Conservation (phyloP, 1,140 invertebrate genomes). For the Gonatopus flavifemur region DNA sequence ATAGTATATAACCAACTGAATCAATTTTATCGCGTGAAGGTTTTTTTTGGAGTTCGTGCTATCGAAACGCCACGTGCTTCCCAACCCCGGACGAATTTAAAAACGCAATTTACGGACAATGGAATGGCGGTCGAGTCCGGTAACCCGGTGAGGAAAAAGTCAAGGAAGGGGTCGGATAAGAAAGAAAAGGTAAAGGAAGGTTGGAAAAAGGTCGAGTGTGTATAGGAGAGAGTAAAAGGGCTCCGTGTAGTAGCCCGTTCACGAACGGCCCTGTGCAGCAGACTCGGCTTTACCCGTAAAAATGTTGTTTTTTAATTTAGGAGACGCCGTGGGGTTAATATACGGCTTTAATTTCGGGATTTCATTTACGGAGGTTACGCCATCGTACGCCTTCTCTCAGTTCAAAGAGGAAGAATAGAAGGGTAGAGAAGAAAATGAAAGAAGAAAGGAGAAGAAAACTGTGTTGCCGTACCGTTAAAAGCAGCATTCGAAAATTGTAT, state of each 20-base stretch:
- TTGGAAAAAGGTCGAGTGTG: slow-evolving; percentile 4
- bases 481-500: too few relatives aligned
- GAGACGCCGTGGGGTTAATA: slow-evolving; percentile 49
- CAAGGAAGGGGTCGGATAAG: not conserved
- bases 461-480: slow-evolving; percentile 11
- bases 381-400: slow-evolving; percentile 2
- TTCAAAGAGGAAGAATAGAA: not conserved
- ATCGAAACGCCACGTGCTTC: slow-evolving; percentile 17
- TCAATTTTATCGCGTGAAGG: too few relatives aligned
- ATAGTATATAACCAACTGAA: too few relatives aligned
- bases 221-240: slow-evolving; percentile 8
- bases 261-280: slow-evolving; percentile 14
- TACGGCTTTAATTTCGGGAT: slow-evolving; percentile 56
- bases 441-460: slow-evolving; percentile 3
- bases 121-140: slow-evolving; percentile 41
- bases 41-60: slow-evolving; percentile 28
- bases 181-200: not conserved
- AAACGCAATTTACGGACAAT: slow-evolving; percentile 56
- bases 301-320: slow-evolving; percentile 59
- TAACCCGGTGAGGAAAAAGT: slow-evolving; percentile 24
- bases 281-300: slow-evolving; percentile 32
- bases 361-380: slow-evolving; percentile 44
- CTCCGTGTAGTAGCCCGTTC: slow-evolving; percentile 11
- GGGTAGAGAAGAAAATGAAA: not conserved
- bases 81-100: slow-evolving; percentile 45